Percentiles rank a stretch among this genome's conserved stretches.
Evolutionary conservation across 2,888 invertebrate genomes (phyloP).

Genomic region (Synanthedon vespiformis): DNA sequence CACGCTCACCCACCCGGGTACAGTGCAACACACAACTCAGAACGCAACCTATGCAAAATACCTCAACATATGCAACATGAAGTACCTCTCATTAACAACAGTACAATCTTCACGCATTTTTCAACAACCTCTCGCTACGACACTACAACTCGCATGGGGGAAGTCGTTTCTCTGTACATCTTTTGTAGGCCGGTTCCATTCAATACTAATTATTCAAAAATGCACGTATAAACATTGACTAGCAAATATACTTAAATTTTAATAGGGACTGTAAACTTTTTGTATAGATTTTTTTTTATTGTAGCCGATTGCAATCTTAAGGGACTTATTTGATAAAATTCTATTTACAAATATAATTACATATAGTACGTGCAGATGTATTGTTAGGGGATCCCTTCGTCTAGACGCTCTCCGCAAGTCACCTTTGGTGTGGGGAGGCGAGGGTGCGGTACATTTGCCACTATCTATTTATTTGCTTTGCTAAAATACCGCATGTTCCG

Average conservation of each 20-base stretch:
- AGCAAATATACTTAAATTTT: no score
- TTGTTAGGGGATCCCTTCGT: slow-evolving; percentile 50
- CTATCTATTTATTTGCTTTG: slow-evolving; percentile 63
- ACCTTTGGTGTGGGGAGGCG: slow-evolving; percentile 43
- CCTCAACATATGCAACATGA: slow-evolving; percentile 6
- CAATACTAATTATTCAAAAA: slow-evolving; percentile 7
- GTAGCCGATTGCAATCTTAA: slow-evolving; percentile 9
- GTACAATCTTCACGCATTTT: slow-evolving; percentile 16
- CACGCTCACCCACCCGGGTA: slow-evolving; percentile 11
- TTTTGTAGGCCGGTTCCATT: not conserved
- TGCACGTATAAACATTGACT: no score
- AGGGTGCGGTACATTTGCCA: slow-evolving; percentile 53
- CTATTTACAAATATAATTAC: slow-evolving; percentile 2
- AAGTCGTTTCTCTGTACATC: slow-evolving; percentile 10
- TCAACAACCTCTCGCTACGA: slow-evolving; percentile 10
- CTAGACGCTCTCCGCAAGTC: slow-evolving; percentile 65
- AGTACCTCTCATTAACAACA: slow-evolving; percentile 1
- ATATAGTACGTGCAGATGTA: slow-evolving; percentile 17
- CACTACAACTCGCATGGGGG: slow-evolving; percentile 18
- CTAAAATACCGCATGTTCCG: slow-evolving; percentile 47
- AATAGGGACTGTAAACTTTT: no score
- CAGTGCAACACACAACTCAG: slow-evolving; percentile 7
- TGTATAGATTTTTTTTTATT: no score
- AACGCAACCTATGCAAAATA: slow-evolving; percentile 10
- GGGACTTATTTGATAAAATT: slow-evolving; percentile 5